phyloP scores from a whole-genome alignment of 2,888 invertebrate species.

The Nomada goodeniana region DNA sequence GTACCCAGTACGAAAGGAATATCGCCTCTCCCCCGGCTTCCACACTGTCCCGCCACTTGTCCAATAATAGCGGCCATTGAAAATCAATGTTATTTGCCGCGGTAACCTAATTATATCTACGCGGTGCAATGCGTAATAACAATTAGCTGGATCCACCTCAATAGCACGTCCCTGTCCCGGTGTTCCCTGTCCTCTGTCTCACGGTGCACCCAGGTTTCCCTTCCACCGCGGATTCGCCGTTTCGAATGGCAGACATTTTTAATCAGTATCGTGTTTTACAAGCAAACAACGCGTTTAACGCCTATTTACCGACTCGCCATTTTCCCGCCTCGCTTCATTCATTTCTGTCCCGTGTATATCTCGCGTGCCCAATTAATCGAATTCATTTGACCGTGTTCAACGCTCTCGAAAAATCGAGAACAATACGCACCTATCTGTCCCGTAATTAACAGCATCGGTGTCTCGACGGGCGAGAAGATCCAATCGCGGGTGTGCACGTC shows the following conservation, averaged over 20 bases:
- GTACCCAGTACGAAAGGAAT: conserved; percentile 39
- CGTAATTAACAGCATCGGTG: not conserved
- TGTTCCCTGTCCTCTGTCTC: not conserved
- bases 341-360: not conserved
- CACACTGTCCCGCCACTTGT: conserved; percentile 27
- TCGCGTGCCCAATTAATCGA: conserved; percentile 25
- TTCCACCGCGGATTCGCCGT: no score
- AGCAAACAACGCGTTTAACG: not conserved
- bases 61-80: conserved; percentile 35
- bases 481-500: rapidly evolving
- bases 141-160: conserved; percentile 25
- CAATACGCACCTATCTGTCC: not conserved
- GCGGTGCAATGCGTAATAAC: conserved; percentile 11
- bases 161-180: not conserved
- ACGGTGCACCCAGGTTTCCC: no score
- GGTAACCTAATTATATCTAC: conserved; percentile 38
- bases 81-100: conserved; percentile 47
- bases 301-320: not conserved
- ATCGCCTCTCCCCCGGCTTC: conserved; percentile 17
- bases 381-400: conserved; percentile 28
- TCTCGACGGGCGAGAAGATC: no score
- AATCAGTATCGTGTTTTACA: not conserved
- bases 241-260: not conserved
- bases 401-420: conserved; percentile 17
- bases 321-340: not conserved